A percentile compares a stretch with the other conserved stretches of the same genome.
phyloP scores from a whole-genome alignment of 1,140 invertebrate genomes.

The Euglossa dilemma region DNA sequence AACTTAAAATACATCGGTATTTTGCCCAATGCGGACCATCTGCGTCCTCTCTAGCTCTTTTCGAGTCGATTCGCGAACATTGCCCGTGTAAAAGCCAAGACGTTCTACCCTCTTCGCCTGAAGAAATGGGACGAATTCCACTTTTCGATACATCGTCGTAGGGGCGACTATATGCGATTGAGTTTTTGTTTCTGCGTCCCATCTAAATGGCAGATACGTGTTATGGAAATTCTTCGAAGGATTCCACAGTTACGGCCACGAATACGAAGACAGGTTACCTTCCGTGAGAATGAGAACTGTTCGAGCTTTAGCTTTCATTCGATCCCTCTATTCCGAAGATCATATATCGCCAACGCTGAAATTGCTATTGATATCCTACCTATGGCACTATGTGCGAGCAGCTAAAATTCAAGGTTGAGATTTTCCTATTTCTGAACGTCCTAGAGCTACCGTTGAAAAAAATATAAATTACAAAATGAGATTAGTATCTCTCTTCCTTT shows the following conservation, averaged over 20 bases:
- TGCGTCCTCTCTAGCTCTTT: neutral
- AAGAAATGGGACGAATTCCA: neutral
- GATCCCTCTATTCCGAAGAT: neutral
- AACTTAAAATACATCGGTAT: slow-evolving; percentile 32
- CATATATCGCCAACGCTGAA: neutral
- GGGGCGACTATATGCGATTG: slow-evolving; percentile 4
- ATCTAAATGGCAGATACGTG: slow-evolving; percentile 13
- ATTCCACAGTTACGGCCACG: neutral
- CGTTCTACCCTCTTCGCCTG: too few relatives aligned
- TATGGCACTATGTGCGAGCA: too few relatives aligned
- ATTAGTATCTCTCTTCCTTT: too few relatives aligned
- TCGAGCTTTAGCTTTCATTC: neutral
- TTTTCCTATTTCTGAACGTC: neutral
- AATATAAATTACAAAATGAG: neutral
- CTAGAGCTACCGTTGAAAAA: neutral
- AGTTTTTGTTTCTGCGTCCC: slow-evolving; percentile 2
- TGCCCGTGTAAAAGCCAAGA: neutral
- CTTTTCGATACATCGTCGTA: neutral
- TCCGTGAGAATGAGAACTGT: neutral
- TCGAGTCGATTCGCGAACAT: neutral
- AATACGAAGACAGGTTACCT: neutral
- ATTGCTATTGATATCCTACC: neutral
- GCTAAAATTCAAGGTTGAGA: neutral
- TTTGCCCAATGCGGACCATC: neutral
- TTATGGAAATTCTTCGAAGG: slow-evolving; percentile 14